phyloP scores from a whole-genome alignment of 2,888 invertebrate species.

The Cheiracanthium punctorium region DNA sequence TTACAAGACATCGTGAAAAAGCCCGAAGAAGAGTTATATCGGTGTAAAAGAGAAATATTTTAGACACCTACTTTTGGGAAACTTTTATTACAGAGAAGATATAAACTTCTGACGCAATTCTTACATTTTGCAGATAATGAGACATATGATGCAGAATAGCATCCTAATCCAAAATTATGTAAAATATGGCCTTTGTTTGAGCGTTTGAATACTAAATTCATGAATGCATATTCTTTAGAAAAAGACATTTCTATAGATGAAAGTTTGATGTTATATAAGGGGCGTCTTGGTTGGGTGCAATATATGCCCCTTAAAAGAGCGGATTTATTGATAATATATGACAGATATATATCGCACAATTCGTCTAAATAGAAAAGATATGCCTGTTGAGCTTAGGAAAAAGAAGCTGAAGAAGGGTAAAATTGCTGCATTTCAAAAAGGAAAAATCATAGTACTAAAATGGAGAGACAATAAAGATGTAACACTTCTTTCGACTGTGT shows the following conservation, averaged over 20 bases:
- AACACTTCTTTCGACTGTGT: slow-evolving; percentile 15
- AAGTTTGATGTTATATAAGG: slow-evolving; percentile 6
- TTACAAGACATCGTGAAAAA: background rate
- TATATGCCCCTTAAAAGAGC: background rate
- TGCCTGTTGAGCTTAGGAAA: slow-evolving; percentile 28
- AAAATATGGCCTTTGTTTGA: too few relatives aligned
- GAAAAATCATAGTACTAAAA: slow-evolving; percentile 14
- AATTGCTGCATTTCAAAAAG: slow-evolving; percentile 34
- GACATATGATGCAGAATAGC: too few relatives aligned
- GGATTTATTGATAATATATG: slow-evolving; percentile 38
- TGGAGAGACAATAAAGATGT: slow-evolving; percentile 55
- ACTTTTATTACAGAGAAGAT: too few relatives aligned
- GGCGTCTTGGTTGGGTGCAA: background rate
- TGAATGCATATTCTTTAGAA: background rate
- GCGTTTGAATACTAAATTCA: too few relatives aligned
- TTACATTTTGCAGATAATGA: too few relatives aligned
- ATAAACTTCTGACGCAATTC: too few relatives aligned
- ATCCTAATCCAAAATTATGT: too few relatives aligned
- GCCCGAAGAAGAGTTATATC: too few relatives aligned
- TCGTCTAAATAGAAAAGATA: slow-evolving; percentile 46
- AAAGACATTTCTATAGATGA: background rate
- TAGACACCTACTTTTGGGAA: too few relatives aligned
- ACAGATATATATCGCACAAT: slow-evolving; percentile 70
- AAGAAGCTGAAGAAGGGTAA: slow-evolving; percentile 61
- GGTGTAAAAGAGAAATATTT: background rate